Evolutionary conservation across 2,797 vertebrate species (phyloP).

Genomic region (Muscicapa comitata): DNA sequence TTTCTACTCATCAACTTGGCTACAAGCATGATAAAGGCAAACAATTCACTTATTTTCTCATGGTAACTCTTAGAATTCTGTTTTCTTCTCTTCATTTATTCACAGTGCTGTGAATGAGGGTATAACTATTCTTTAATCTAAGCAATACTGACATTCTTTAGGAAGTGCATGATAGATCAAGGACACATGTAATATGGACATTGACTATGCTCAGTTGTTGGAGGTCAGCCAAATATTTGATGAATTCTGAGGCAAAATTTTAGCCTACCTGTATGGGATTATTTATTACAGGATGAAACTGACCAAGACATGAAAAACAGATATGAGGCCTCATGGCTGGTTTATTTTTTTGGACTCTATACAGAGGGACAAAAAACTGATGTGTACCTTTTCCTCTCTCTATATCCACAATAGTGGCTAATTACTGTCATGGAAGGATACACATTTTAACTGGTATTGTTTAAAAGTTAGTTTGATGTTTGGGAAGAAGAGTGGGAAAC

Average conservation of each 20-base stretch:
- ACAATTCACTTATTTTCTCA: not conserved
- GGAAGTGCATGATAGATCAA: not conserved
- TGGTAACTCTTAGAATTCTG: not conserved
- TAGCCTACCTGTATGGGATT: not conserved
- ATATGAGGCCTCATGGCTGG: not conserved
- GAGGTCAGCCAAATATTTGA: not conserved
- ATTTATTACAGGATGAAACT: not conserved
- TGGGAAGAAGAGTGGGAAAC: not conserved
- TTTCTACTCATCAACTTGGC: not conserved
- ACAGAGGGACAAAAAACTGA: not conserved
- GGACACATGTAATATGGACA: not conserved
- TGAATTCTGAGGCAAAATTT: not conserved
- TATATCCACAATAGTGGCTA: not conserved
- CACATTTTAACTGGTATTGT: not conserved
- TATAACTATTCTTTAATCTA: not conserved
- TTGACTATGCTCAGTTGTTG: not conserved
- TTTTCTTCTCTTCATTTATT: not conserved
- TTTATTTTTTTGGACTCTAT: not conserved
- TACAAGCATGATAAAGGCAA: not conserved
- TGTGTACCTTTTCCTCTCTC: not conserved
- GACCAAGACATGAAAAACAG: not conserved
- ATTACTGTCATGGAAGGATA: not conserved
- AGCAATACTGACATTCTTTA: not conserved
- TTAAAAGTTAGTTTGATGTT: not conserved
- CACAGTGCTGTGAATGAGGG: not conserved